Evolutionary conservation across 2,797 vertebrate genomes (phyloP), one percentile per base, ranked within the genome.

Genomic region (Megalops cyprinoides): DNA sequence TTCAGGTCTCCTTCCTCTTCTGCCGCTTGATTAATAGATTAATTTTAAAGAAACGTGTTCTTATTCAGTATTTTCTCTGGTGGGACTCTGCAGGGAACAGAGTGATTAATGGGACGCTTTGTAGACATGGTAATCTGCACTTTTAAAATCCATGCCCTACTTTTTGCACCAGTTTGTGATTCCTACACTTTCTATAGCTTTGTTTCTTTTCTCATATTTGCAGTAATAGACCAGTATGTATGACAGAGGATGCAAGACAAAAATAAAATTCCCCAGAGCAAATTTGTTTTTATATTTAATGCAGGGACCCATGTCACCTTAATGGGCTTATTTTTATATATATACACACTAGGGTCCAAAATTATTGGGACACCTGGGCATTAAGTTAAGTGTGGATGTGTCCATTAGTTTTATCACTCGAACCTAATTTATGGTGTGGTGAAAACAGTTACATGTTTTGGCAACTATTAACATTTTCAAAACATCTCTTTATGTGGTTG

Each of bases 91-190:
- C 78, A 78, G 85, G 83, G 51, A 82, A 90, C 89, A 85, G 56
- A 56, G 87, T 94, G 92, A 93, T 94, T 93, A 94, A 94, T 93
- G 91, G 82, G 84, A 89, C 65, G 78, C 81, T 85, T 81, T 79
- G 67, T 85, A 87, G 82, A 89, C 92, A 93, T 90, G 86, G 88
- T 92, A 93, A 93, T 94, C 87, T 88, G 84, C 88, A 91, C 86
- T 91, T 92, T 89, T 92, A 80, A 90, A 91, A 93, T 91, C 87
- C 87, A 88, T 92, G 92, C 90, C 92, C 93, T 92, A 94, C 88
- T 94, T 94, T 90, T 87, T 92, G 89, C 83, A 91, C 90, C 89
- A 91, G 87, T 93, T 92, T 83, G 82, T 87, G 83, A 85, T 75
- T 80, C 79, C 14, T 79, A 31, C 49, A 77, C 74, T 87, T 84